phyloP scores from a whole-genome alignment of 2,113 vertebrate genomes.

The Chaetodon trifascialis region DNA sequence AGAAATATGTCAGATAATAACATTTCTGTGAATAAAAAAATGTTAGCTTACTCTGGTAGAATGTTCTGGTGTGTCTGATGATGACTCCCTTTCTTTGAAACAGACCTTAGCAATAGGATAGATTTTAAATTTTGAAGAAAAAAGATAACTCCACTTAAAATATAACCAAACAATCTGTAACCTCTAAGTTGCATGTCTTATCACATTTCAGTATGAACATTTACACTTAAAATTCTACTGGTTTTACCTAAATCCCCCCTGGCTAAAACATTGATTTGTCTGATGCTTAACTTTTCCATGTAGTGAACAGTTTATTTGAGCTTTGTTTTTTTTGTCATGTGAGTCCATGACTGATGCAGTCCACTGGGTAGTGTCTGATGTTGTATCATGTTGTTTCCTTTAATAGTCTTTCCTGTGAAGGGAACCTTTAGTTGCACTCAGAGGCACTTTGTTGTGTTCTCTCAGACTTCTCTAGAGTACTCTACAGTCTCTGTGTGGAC shows the following conservation, averaged over 20 bases:
- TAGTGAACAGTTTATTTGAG: slow-evolving; percentile 18
- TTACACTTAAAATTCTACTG: slow-evolving; percentile 62
- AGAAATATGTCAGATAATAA: slow-evolving; percentile 34
- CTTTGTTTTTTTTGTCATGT: slow-evolving; percentile 36
- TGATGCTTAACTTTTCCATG: slow-evolving; percentile 38
- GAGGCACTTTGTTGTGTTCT: slow-evolving; percentile 59
- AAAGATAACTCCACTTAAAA: slow-evolving; percentile 55
- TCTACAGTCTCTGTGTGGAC: slow-evolving; percentile 41
- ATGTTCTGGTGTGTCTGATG: slow-evolving; percentile 41
- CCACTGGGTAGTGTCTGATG: slow-evolving; percentile 48
- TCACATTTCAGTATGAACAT: slow-evolving; percentile 73
- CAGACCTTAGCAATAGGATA: slow-evolving; percentile 57
- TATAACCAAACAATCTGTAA: slow-evolving; percentile 57
- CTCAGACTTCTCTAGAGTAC: slow-evolving; percentile 32
- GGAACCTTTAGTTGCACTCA: slow-evolving; percentile 46
- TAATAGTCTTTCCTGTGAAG: slow-evolving; percentile 56
- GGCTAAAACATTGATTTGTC: slow-evolving; percentile 57
- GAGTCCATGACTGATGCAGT: slow-evolving; percentile 48
- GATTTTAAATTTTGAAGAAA: slow-evolving; percentile 40
- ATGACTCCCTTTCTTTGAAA: slow-evolving; percentile 65
- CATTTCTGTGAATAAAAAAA: slow-evolving; percentile 42
- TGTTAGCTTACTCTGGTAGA: slow-evolving; percentile 70
- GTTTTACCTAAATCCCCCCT: slow-evolving; percentile 46
- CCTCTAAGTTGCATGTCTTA: slow-evolving; percentile 54
- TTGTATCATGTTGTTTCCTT: slow-evolving; percentile 44